Evolutionary conservation across 2,113 vertebrate species (phyloP), one percentile per base, ranked within the genome.

Genomic region (Cephalopholis sonnerati): DNA sequence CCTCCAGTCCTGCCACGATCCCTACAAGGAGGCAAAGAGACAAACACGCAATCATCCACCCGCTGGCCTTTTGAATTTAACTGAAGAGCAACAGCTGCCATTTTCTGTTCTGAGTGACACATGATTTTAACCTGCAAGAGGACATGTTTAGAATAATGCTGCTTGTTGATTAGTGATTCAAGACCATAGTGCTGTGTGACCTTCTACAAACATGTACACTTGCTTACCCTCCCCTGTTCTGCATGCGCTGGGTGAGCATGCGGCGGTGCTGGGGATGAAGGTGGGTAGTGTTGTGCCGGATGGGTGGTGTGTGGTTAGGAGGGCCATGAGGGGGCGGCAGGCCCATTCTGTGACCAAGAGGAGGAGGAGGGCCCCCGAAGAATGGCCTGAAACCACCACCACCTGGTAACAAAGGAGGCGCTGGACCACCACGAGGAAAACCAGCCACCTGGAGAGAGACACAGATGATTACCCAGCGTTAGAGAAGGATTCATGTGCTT

Each of bases 191-290:
- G 22, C 13, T 70, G 3, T 41, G 22, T 8, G 18, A 22, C 39
- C 62, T 6, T 3, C 20, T 16, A 63, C 7, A 2, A 6, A 32
- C 27, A n/a, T n/a, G n/a, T n/a, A 63, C 17, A 2, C 5, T 17
- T 16, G 17, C 86, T 88, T 71, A 93, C 67, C 92, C 96, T 95
- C 91, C 97, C 54, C 97, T 90, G 88, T 89, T 98, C 93, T 98
- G 97, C 94, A 99, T 97, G 46, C 97, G 96, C 94, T 98, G 98
- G 50, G 96, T 97, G 59, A 99, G 93, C 82, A 99, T 96, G 22
- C 98, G 96, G 0, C 97, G 97, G 80, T 99, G 98, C 93, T 99
- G 98, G 0, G 98, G 98, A 82, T 99, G 98, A 5, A 99, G 93
- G 74, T 99, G 97, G 73, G 97, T 99, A 3, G 98, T 98, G 84